Evolutionary conservation across 2,888 invertebrate genomes (phyloP).

Genomic region (Pachliopta kotzebuea): DNA sequence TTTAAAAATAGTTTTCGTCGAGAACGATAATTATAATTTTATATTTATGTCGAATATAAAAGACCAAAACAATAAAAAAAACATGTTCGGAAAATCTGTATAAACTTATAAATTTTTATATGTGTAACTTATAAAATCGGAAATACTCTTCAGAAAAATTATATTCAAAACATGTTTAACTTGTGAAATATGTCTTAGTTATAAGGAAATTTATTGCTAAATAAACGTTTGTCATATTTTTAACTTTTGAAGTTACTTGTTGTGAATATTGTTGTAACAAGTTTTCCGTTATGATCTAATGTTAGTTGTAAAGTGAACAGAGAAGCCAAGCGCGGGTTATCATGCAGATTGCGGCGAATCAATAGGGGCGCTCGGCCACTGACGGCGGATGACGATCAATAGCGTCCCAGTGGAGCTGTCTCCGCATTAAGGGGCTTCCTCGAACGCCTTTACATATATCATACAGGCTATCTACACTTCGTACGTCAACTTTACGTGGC

Average conservation of each 20-base stretch:
- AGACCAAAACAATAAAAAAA: no score
- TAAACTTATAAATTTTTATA: no score
- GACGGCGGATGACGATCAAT: conserved; percentile 80
- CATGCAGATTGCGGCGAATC: conserved; percentile 81
- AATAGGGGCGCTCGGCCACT: conserved; percentile 77
- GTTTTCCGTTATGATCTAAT: conserved; percentile 52
- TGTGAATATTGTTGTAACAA: conserved; percentile 32
- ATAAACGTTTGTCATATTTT: no score
- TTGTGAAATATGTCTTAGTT: no score
- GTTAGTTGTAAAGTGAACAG: conserved; percentile 45
- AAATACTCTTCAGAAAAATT: no score
- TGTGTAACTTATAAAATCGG: no score
- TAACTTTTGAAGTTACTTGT: background rate
- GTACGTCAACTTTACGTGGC: conserved; percentile 43
- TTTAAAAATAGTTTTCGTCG: no score
- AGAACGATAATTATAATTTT: no score
- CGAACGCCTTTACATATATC: conserved; percentile 77
- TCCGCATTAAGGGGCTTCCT: conserved; percentile 79
- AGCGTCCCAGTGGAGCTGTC: conserved; percentile 77
- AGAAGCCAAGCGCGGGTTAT: conserved; percentile 75
- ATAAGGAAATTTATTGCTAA: no score
- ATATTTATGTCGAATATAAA: no score
- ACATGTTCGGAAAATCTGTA: no score
- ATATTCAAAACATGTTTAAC: no score
- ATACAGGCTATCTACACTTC: conserved; percentile 60